These are phyloP conservation scores for Papilio elwesi DNA, from an alignment of 2,888 invertebrate genomes.

Conservation along the genomic window DNA sequence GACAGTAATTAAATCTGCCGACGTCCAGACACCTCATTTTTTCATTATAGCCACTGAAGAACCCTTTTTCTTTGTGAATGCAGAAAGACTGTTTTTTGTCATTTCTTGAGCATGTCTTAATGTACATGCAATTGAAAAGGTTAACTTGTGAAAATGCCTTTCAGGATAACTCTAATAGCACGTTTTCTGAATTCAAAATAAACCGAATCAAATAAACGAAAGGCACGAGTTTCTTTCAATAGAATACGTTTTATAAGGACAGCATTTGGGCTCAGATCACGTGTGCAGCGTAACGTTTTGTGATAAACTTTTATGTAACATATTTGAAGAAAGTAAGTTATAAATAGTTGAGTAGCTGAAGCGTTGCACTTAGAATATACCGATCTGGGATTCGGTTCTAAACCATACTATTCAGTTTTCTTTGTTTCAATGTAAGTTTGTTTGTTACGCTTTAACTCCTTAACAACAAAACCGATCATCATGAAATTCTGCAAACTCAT, in stretches of 20 bases:
- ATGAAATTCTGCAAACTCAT: too few relatives aligned
- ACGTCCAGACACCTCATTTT: too few relatives aligned
- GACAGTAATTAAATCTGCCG: too few relatives aligned
- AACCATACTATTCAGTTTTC: too few relatives aligned
- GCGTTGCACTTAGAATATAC: background rate
- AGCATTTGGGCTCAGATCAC: conserved; percentile 27
- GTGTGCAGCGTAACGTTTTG: conserved; percentile 20
- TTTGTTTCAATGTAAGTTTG: too few relatives aligned
- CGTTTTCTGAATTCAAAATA: conserved; percentile 21
- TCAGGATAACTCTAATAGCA: conserved; percentile 16
- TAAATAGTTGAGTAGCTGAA: background rate
- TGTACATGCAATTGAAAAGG: conserved; percentile 10
- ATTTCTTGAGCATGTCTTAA: background rate
- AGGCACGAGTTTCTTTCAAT: conserved; percentile 28
- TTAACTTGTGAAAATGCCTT: conserved; percentile 9
- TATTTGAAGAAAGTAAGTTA: conserved; percentile 3
- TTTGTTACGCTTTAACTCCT: too few relatives aligned
- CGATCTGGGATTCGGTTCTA: too few relatives aligned
- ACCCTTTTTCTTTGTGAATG: too few relatives aligned
- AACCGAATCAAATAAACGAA: conserved; percentile 28
- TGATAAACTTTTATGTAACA: conserved; percentile 14
- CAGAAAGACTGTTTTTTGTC: too few relatives aligned
- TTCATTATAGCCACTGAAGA: too few relatives aligned
- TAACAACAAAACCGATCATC: too few relatives aligned
- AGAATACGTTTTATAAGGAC: conserved; percentile 14